Percentiles rank a stretch among this genome's conserved stretches.
Conservation (phyloP, 23 tunicate genomes). For the Oikopleura albicans region DNA sequence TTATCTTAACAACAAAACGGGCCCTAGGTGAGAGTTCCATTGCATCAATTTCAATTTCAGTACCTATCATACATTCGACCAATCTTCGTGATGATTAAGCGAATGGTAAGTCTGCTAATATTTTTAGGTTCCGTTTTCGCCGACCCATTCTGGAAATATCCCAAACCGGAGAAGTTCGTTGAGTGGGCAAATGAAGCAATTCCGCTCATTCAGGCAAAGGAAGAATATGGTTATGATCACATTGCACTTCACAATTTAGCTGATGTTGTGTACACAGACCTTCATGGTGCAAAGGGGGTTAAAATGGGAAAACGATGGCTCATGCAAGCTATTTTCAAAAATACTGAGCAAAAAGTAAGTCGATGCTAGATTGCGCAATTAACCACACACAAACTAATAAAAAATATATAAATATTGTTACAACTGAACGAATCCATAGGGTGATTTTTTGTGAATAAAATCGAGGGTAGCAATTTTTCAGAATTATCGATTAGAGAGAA, state of each 20-base stretch:
- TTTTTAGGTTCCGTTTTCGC: not conserved
- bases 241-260: not conserved
- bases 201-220: not conserved
- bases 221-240: not conserved
- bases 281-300: not conserved
- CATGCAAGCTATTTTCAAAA: not conserved
- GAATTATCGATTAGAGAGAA: too few species aligned
- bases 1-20: too few species aligned
- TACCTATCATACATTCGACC: too few species aligned
- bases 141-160: not conserved
- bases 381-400: too few species aligned
- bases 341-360: not conserved
- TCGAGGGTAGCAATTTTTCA: too few species aligned
- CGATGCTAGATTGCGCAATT: too few species aligned
- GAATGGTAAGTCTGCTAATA: not conserved
- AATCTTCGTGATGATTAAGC: too few species aligned
- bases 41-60: too few species aligned
- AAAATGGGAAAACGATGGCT: not conserved
- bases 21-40: too few species aligned
- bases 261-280: not conserved
- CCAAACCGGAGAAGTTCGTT: not conserved
- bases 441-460: too few species aligned
- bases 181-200: conserved; percentile 1
- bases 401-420: too few species aligned
- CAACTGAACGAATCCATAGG: too few species aligned